Conservation (phyloP, 2,888 invertebrate genomes). For the Halocaridina rubra region DNA sequence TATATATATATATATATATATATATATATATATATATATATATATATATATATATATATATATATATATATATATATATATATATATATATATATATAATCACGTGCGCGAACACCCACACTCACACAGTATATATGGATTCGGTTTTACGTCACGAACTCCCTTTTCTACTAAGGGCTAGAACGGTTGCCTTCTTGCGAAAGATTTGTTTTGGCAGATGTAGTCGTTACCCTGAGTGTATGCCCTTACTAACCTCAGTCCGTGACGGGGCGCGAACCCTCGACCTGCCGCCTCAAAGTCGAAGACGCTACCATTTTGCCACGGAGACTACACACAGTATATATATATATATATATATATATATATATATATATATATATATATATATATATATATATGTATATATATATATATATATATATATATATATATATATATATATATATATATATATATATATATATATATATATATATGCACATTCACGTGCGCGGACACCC, state of each 20-base stretch:
- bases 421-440: neutral
- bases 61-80: neutral
- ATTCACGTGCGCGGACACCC: neutral
- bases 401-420: neutral
- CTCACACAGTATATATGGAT: no score
- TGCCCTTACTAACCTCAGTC: no score
- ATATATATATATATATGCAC: neutral
- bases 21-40: neutral
- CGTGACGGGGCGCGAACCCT: no score
- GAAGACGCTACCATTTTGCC: no score
- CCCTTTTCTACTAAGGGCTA: no score
- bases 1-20: neutral
- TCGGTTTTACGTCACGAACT: no score
- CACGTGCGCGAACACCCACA: no score
- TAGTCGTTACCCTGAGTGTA: no score
- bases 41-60: neutral
- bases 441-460: neutral
- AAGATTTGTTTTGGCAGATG: no score
- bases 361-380: neutral
- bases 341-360: neutral
- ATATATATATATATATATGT: neutral
- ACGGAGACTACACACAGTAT: no score
- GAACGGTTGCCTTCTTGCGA: no score
- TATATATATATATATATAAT: neutral
- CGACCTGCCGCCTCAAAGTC: no score